Evolutionary conservation across 1,140 invertebrate genomes (phyloP), one percentile per base, ranked within the genome.

Genomic region (Drosophila tropicalis): DNA sequence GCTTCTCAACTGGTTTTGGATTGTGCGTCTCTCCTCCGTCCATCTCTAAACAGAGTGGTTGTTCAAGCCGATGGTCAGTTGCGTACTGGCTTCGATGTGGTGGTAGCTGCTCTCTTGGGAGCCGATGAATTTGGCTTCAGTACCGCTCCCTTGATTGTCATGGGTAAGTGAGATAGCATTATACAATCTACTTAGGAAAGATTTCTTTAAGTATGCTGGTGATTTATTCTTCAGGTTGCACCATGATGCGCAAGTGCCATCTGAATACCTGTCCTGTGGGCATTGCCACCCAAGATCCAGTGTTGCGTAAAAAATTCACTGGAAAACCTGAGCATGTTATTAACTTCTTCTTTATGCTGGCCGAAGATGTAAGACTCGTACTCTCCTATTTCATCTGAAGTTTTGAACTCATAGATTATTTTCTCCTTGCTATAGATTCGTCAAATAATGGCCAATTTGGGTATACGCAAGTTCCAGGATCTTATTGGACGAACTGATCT

Each of bases 201-300:
- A 29, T 29, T 29, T 29, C 29, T 29, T 29, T 5, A 29, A 29
- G 5, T 29, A 5, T 5, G 29, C 29, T 5, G 5, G 5, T 5
- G 5, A 1, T 6, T 55, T 2, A 9, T 0, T 32, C 15, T 2
- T 0, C 63, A 94, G 94, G 99, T 9, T 99, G 99, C 91, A 99
- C 98, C 6, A 99, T 99, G 99, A 99, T 99, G 99, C 94, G 99
- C 61, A 99, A 99, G 92, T 99, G 99, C 92, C 99, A 99, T 93
- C 93, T 99, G 66, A 99, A 99, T 93, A 99, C 99, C 25, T 99
- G 99, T 90, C 99, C 99, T 0, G 99, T 99, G 62, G 99, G 99
- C 70, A 97, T 99, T 85, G 98, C 98, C 2, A 99, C 99, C 0
- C 98, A 98, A 93, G 99, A 99, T 94, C 98, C 98, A 0, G 94